phyloP scores from a whole-genome alignment of 2,113 vertebrate genomes.

The Indri indri region DNA sequence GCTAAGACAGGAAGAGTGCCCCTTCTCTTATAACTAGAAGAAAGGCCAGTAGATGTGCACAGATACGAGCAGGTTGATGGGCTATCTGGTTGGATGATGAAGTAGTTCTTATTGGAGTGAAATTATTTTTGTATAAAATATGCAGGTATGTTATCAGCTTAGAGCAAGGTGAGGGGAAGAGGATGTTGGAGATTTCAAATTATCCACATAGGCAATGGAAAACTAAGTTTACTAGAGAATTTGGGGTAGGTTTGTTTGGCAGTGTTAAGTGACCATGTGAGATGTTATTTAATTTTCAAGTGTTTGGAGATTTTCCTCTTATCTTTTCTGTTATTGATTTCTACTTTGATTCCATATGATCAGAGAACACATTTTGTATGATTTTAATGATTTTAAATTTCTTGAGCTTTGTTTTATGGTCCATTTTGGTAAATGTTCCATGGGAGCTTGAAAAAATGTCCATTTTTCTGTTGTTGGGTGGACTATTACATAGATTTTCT shows the following conservation, averaged over 20 bases:
- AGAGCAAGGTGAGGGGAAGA: not conserved
- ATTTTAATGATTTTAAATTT: constrained; percentile 20
- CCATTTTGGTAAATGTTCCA: not conserved
- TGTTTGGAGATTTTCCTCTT: not conserved
- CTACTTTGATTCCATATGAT: not conserved
- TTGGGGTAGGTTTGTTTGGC: not conserved
- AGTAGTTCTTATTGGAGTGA: not conserved
- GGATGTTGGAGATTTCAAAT: not conserved
- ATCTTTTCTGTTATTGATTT: not conserved
- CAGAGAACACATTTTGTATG: not conserved
- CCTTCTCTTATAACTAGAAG: not conserved
- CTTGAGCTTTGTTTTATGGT: not conserved
- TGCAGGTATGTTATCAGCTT: not conserved
- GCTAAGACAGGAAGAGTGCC: not conserved
- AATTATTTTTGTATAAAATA: constrained; percentile 3
- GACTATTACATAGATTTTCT: not conserved
- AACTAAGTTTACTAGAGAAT: not conserved
- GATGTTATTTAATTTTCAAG: not conserved
- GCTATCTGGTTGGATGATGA: not conserved
- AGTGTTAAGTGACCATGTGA: not conserved
- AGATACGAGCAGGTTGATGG: not conserved
- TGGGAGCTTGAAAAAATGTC: not conserved
- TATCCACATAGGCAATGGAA: not conserved
- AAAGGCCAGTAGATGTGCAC: not conserved
- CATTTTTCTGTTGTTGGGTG: not conserved